Evolutionary conservation across 1,140 invertebrate species (phyloP).

Genomic region (Drosophila repletoides): DNA sequence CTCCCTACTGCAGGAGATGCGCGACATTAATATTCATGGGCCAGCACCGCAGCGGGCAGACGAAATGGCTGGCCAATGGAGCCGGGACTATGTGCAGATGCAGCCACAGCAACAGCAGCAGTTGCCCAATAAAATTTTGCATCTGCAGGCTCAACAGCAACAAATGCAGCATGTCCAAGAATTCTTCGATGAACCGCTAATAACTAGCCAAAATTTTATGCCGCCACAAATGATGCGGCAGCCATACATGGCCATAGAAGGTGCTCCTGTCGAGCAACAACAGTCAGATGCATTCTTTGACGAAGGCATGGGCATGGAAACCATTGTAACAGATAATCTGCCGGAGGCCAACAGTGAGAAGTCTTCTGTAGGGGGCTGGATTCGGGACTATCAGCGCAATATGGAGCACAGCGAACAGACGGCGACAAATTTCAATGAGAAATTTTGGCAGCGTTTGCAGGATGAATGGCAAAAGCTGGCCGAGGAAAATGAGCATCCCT

Average conservation of each 20-base stretch:
- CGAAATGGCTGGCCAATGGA: constrained; percentile 63
- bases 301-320: constrained; percentile 48
- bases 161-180: constrained; percentile 67
- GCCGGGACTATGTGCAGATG: constrained; percentile 54
- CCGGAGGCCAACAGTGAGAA: constrained; percentile 29
- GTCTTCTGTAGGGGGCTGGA: constrained; percentile 69
- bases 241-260: constrained; percentile 51
- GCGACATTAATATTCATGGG: constrained; percentile 86
- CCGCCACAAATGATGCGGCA: constrained; percentile 19
- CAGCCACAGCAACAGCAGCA: constrained; percentile 25
- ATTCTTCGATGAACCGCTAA: constrained; percentile 70
- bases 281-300: constrained; percentile 60
- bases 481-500: constrained; percentile 85
- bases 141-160: constrained; percentile 62
- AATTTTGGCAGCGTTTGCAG: constrained; percentile 90
- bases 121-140: constrained; percentile 48
- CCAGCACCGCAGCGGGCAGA: constrained; percentile 15
- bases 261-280: constrained; percentile 14
- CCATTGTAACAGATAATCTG: constrained; percentile 53
- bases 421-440: constrained; percentile 84
- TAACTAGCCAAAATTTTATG: constrained; percentile 46
- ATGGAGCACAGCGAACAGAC: constrained; percentile 73
- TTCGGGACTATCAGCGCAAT: constrained; percentile 60
- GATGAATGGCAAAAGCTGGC: constrained; percentile 90
- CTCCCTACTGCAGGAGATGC: constrained; percentile 83